Evolutionary conservation across 2,888 invertebrate genomes (phyloP), one percentile per base, ranked within the genome.

Genomic region (Rhingia campestris): DNA sequence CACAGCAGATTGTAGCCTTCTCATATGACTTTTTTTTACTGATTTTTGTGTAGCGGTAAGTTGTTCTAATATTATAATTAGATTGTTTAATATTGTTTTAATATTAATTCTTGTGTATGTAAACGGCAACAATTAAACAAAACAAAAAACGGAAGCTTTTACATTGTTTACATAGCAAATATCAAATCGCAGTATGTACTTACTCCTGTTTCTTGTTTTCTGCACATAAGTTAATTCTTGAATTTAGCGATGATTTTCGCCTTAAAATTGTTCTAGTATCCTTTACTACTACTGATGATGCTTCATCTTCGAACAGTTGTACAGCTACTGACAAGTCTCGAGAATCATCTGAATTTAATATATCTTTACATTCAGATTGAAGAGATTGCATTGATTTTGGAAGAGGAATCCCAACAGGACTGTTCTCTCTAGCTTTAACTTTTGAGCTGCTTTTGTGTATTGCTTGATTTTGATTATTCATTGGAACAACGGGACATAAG

Each of bases 401-500:
- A 0, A 22, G 35, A 12, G 22, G 4, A 22, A 6, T 56, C 1
- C 6, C 14, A 0, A n/a, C 9, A 4, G 56, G 14, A 39, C 45
- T 70, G 9, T n/a, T 56, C 4, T 76, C 81, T 35, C 7, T 0
- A 0, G 22, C 6, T 33, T 77, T 81, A 0, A 33, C 7, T 32
- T 81, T 82, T 7, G 41, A 30, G 0, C 5, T 7, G 4, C 12
- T 22, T 47, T 67, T 77, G 30, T 54, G 72, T 1, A 39, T 14
- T 37, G 53, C 54, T 37, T 66, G 64, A 37, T 4, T 30, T 0
- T 49, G 22, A 6, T 14, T 73, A 6, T 84, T 81, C 0, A 81
- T 35, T 2, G 89, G 88, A 39, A 88, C 49, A 0, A 89, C 87
- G 89, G 82, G 93, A 90, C 66, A 94, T 86, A 97, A 93, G 88